These are phyloP conservation scores for Drosophila tripunctata DNA, from an alignment of 2,888 invertebrate genomes.

Conservation along the genomic window DNA sequence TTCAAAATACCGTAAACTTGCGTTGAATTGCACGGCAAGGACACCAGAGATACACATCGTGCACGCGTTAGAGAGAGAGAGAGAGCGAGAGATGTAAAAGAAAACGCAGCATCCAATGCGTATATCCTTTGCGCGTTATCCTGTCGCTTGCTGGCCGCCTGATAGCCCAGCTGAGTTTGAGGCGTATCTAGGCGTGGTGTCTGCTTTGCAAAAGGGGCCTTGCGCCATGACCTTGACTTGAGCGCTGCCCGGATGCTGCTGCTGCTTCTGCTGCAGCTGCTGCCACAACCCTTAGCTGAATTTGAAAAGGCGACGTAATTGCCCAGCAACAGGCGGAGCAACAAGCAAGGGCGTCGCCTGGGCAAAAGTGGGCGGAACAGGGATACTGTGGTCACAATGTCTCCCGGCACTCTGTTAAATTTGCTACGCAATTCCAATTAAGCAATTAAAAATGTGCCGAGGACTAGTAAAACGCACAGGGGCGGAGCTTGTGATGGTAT, in stretches of 20 bases:
- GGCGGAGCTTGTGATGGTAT: background rate
- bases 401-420: constrained; percentile 22
- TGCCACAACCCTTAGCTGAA: constrained; percentile 34
- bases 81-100: constrained; percentile 3
- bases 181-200: constrained; percentile 85
- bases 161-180: constrained; percentile 84
- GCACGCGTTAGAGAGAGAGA: background rate
- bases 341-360: constrained; percentile 31
- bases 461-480: no score
- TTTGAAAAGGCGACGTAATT: constrained; percentile 39
- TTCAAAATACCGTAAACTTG: constrained; percentile 45
- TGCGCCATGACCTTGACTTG: constrained; percentile 75
- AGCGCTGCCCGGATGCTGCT: constrained; percentile 42
- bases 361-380: constrained; percentile 12
- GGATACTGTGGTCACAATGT: constrained; percentile 4
- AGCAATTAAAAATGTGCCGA: constrained; percentile 80
- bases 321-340: constrained; percentile 43
- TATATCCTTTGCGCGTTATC: constrained; percentile 14
- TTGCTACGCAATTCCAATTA: constrained; percentile 79
- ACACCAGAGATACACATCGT: background rate
- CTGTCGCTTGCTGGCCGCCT: constrained; percentile 79
- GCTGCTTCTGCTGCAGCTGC: constrained; percentile 29
- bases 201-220: constrained; percentile 43
- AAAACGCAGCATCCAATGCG: background rate
- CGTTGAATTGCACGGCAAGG: constrained; percentile 31